Evolutionary conservation across 2,113 vertebrate genomes (phyloP).

Genomic region (Callocephalon fimbriatum): DNA sequence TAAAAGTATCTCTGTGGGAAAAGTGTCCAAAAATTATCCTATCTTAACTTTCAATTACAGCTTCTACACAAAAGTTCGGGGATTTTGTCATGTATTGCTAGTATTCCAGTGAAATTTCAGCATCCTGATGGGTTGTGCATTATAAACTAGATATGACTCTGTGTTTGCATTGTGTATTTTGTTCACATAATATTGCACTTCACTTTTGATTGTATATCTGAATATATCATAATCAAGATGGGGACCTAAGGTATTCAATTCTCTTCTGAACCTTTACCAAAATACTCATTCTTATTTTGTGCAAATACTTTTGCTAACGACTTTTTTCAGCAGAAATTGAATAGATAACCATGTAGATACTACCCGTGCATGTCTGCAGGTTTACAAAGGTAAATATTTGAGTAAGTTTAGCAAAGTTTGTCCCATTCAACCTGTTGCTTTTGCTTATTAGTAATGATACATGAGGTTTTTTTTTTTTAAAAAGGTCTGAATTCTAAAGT

Average conservation of each 20-base stretch:
- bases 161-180: background rate
- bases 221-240: background rate
- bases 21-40: background rate
- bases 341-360: background rate
- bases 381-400: background rate
- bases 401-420: background rate
- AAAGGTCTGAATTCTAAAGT: background rate
- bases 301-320: background rate
- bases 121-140: rapidly evolving
- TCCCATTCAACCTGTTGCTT: background rate
- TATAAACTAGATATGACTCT: background rate
- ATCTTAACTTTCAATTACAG: background rate
- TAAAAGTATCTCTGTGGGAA: background rate
- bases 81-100: background rate
- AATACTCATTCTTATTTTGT: background rate
- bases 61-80: background rate
- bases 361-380: background rate
- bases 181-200: background rate
- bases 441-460: background rate
- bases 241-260: background rate
- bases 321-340: background rate
- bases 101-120: background rate
- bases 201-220: background rate
- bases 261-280: background rate
- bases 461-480: background rate